Conservation (phyloP, 2,888 invertebrate species). For the Eurytoma californica region DNA sequence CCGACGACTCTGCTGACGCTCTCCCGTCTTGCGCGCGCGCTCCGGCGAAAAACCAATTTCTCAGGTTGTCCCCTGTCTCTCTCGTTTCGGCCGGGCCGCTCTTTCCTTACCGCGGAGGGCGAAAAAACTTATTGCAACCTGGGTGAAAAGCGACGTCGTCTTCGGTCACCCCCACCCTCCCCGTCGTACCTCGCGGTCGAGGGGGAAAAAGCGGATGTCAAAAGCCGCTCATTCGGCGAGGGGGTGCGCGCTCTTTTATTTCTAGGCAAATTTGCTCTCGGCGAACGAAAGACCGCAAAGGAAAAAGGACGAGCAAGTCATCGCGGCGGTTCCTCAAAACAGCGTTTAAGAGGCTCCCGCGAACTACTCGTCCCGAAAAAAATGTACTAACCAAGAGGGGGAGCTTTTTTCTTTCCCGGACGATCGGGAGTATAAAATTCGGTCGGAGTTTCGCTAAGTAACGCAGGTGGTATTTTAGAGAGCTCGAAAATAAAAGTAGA, state of each 20-base stretch:
- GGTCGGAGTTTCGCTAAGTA: no score
- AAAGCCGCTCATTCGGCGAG: slow-evolving; percentile 7
- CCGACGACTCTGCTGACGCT: slow-evolving; percentile 27
- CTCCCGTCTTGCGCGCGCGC: slow-evolving; percentile 2
- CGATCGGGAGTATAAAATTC: no score
- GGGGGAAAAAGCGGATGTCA: slow-evolving; percentile 24
- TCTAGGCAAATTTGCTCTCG: slow-evolving; percentile 31
- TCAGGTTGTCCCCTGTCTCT: not conserved
- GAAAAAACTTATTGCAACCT: slow-evolving; percentile 37
- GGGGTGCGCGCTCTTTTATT: slow-evolving; percentile 27
- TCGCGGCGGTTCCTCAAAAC: no score
- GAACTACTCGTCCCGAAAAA: no score
- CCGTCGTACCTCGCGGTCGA: not conserved
- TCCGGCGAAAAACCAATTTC: slow-evolving; percentile 22
- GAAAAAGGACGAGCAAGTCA: not conserved
- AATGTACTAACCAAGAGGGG: no score
- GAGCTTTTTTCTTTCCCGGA: no score
- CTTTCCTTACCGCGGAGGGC: not conserved
- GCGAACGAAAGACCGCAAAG: slow-evolving; percentile 1
- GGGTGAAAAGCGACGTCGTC: slow-evolving; percentile 17
- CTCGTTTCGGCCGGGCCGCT: slow-evolving; percentile 7
- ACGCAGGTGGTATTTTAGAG: no score
- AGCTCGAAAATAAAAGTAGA: no score
- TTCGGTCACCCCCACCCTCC: not conserved
- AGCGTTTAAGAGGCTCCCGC: no score